A percentile compares a stretch with the other conserved stretches of the same genome.
Conservation (phyloP, 2,113 vertebrate genomes). For the Opisthocomus hoazin region DNA sequence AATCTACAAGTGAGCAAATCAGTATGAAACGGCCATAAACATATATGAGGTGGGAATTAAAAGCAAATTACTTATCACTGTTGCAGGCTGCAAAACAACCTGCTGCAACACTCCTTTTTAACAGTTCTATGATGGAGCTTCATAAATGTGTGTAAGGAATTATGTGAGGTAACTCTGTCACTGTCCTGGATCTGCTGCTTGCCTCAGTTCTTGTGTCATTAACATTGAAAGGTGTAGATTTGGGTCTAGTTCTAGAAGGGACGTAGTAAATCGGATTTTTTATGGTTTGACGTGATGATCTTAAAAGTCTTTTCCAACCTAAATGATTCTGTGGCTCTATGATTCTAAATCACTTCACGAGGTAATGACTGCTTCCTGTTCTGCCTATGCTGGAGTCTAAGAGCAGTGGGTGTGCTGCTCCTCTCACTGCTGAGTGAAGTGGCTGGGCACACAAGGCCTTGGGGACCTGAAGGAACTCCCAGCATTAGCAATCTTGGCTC, state of each 20-base stretch:
- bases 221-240: neutral
- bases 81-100: neutral
- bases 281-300: neutral
- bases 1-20: neutral
- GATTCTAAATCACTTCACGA: neutral
- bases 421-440: neutral
- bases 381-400: neutral
- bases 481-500: neutral
- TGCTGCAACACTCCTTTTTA: neutral
- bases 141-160: neutral
- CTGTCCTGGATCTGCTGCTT: neutral
- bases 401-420: neutral
- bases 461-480: neutral
- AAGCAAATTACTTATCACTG: neutral
- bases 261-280: neutral
- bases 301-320: neutral
- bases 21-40: neutral
- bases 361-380: neutral
- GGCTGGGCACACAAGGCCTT: neutral
- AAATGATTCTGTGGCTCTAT: neutral
- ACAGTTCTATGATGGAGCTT: neutral
- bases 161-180: neutral
- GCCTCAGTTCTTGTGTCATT: neutral
- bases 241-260: neutral
- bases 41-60: neutral